phyloP scores from a whole-genome alignment of 1,140 invertebrate species.

The Anastatus disparis region DNA sequence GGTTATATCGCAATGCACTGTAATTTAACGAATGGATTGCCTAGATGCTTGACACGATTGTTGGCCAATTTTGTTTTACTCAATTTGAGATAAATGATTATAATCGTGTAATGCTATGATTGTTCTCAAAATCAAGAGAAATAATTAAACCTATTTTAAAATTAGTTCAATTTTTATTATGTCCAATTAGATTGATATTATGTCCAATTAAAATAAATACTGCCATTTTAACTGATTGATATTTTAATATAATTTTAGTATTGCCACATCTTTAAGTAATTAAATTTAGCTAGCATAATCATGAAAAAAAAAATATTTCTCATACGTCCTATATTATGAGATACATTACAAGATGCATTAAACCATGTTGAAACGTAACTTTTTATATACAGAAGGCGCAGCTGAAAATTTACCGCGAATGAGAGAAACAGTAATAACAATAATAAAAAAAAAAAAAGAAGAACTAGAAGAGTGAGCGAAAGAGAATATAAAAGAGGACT shows the following conservation, averaged over 20 bases:
- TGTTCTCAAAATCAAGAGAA: too few relatives aligned
- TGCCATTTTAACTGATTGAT: too few relatives aligned
- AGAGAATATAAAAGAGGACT: conserved; percentile 2
- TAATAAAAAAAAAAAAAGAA: conserved; percentile 7
- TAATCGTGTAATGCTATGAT: too few relatives aligned
- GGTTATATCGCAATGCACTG: conserved; percentile 25
- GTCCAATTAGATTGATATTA: too few relatives aligned
- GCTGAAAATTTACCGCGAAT: conserved; percentile 14
- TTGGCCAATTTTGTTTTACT: neutral
- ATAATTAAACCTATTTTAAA: too few relatives aligned
- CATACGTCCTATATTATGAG: too few relatives aligned
- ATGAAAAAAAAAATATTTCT: neutral
- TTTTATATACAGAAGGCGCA: neutral
- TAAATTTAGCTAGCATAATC: neutral
- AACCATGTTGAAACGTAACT: neutral
- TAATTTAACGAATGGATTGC: neutral
- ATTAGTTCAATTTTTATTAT: too few relatives aligned
- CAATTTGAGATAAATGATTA: too few relatives aligned
- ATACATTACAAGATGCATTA: neutral
- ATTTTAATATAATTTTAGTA: too few relatives aligned
- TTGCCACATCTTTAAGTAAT: too few relatives aligned
- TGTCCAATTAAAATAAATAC: too few relatives aligned
- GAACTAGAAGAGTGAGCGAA: neutral
- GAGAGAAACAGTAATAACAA: conserved; percentile 8
- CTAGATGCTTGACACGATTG: neutral